Percentiles rank a stretch among this genome's conserved stretches.
phyloP scores from a whole-genome alignment of 2,888 invertebrate genomes.

The Pristionchus maxplancki region DNA sequence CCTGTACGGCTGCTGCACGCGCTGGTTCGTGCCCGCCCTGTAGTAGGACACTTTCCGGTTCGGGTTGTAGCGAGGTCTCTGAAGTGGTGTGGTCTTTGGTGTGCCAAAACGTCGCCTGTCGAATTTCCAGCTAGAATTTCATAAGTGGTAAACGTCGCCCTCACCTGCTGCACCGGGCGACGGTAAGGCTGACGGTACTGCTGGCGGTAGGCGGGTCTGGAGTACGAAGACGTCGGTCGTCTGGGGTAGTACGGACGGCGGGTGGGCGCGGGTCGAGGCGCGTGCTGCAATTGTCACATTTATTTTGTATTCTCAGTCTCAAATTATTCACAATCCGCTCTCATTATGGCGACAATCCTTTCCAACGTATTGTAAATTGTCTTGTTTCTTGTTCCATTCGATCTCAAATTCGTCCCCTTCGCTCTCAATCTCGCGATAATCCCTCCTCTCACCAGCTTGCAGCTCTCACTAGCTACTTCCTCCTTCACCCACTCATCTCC shows the following conservation, averaged over 20 bases:
- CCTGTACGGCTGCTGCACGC: not conserved
- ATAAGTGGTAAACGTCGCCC: not conserved
- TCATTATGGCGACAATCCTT: not conserved
- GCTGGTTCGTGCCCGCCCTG: not conserved
- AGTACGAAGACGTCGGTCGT: not conserved
- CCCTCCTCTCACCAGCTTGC: not conserved
- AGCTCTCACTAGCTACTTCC: not conserved
- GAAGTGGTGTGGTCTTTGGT: not conserved
- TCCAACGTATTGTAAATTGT: not conserved
- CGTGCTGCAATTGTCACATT: not conserved
- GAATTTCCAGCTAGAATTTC: not conserved
- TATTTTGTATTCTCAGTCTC: no score
- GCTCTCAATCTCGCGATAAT: not conserved
- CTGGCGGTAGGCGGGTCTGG: slow-evolving; percentile 20
- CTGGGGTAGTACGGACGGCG: slow-evolving; percentile 12
- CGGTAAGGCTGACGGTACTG: not conserved
- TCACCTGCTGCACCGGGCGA: slow-evolving; percentile 1
- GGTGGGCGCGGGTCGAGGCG: slow-evolving; percentile 14
- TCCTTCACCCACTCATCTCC: not conserved
- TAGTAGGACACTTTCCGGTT: not conserved
- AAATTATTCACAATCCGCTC: no score
- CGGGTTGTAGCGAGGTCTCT: not conserved
- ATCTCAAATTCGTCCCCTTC: no score
- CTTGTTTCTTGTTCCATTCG: not conserved
- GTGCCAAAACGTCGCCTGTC: not conserved